phyloP scores from a whole-genome alignment of 2,113 vertebrate genomes.

The Apaloderma vittatum region DNA sequence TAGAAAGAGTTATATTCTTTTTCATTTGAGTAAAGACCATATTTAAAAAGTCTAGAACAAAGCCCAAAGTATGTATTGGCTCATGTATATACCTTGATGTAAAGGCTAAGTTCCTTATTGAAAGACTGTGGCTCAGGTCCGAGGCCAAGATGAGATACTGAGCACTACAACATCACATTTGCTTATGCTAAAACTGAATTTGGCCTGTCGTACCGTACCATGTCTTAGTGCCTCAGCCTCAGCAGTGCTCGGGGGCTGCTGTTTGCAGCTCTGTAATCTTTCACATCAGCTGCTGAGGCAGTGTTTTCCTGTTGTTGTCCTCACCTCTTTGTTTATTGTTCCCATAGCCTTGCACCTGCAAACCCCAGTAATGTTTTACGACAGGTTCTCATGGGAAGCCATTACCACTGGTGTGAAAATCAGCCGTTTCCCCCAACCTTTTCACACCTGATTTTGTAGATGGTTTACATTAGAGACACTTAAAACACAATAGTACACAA shows the following conservation, averaged over 20 bases:
- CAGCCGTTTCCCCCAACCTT: not conserved
- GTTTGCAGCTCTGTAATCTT: not conserved
- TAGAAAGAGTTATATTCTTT: not conserved
- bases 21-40: not conserved
- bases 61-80: not conserved
- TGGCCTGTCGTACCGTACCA: not conserved
- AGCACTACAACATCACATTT: not conserved
- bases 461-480: not conserved
- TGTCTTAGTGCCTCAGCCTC: not conserved
- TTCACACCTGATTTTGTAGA: not conserved
- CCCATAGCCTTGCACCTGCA: not conserved
- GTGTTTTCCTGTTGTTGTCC: not conserved
- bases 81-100: not conserved
- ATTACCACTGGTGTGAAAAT: not conserved
- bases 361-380: not conserved
- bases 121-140: not conserved
- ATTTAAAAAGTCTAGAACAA: not conserved
- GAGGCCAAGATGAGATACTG: not conserved
- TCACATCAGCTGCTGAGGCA: not conserved
- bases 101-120: not conserved
- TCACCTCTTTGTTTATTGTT: not conserved
- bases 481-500: not conserved
- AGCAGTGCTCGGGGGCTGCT: not conserved
- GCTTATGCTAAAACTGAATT: not conserved
- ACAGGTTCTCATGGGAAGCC: not conserved